Base-by-base conservation (phyloP, 2,113 vertebrate species). In the Clarias batrachus region DNA sequence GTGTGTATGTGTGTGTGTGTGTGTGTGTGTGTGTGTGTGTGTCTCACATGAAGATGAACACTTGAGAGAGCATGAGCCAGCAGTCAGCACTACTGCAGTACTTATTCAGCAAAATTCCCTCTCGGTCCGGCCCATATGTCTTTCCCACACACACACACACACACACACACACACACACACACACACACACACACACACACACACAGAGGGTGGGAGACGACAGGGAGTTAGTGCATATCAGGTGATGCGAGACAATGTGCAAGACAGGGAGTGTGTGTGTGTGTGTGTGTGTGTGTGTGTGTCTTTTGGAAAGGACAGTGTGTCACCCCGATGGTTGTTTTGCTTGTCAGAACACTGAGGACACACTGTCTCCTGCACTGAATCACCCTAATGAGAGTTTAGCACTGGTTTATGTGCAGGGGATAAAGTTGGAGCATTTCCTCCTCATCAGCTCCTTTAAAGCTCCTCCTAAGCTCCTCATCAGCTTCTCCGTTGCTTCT, bases 91-190 rank as follows among this genome's bases (percentile, higher is more conserved):
- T 60, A 81, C 81, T 81, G 87, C 79, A 66, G 30, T 65, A 25
- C 89, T 84, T 85, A 88, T 68, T 90, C 89, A 88, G 87, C 89
- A 90, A 66, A 30, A 73, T 71, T 21, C 80, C 23, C 77, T 41
- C 57, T 74, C 68, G 21, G n/a, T 59, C 25, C 33, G 21, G n/a
- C 1, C 81, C 81, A 82, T 82, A 66, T 82, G 62, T 54, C 33
- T 65, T 9, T 19, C n/a, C 27, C n/a, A 1, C n/a, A 30, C n/a
- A 17, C 78, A 80, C 57, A 80, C 56, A 19, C 78, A 12, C 48
- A 25, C 30, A 41, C 74, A 41, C 19, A 25, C 74, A 57, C 56
- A 57, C 62, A 63, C 62, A 71, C 33, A 71, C 33, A 71, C 68
- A 71, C 30, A 71, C 33, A 21, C 57, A 59, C 57, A 59, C 66